Evolutionary conservation across 30 jellyfish, hydroid and myxozoan species (phyloP), one percentile per base, ranked within the genome.

Genomic region (Rhopilema esculentum): DNA sequence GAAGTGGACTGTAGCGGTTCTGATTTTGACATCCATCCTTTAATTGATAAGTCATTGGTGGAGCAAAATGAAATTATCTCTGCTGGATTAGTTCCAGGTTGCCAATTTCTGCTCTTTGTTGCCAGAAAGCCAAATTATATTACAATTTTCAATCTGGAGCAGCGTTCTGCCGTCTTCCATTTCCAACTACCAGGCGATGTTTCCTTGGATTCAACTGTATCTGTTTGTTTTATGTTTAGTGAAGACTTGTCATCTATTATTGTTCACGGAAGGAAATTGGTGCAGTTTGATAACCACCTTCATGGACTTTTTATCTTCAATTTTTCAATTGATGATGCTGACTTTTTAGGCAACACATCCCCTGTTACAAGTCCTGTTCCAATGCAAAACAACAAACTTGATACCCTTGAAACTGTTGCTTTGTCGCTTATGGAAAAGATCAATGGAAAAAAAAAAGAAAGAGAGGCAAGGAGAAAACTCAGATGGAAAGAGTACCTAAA

Each of bases 401-500:
- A 22, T 12, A 31, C 68, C 21, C 79, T 83, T 29, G 92, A 83
- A 53, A 49, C 73, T 8, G 27, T 67, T 2, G 73, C 79, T 8
- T 19, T 83, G 1, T 22, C 70, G 18, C 51, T 71, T 12, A 7
- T 83, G 66, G 32, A 25, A 9, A 17, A 67, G 1, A 83, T 83
- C n/a, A 50, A 48, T 51, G 69, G 22, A 0, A n/a, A 33, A 19
- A 52, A 51, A 67, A 28, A 49, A 40, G 67, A 28, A 4, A 70
- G 74, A 48, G 69, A 69, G 23, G 49, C 16, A 23, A 69, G 92
- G 32, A 85, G 50, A 30, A 75, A 68, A 61, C 68, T 22, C 20
- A 52, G 92, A 30, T 83, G 92, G 92, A 69, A 69, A 7, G 82
- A 83, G 57, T 83, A 68, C 25, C 63, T 16, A 15, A 72, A 57